Percentiles rank a stretch among this genome's conserved stretches.
Evolutionary conservation across 2,113 vertebrate species (phyloP).

Genomic region (Calidris pygmaea): DNA sequence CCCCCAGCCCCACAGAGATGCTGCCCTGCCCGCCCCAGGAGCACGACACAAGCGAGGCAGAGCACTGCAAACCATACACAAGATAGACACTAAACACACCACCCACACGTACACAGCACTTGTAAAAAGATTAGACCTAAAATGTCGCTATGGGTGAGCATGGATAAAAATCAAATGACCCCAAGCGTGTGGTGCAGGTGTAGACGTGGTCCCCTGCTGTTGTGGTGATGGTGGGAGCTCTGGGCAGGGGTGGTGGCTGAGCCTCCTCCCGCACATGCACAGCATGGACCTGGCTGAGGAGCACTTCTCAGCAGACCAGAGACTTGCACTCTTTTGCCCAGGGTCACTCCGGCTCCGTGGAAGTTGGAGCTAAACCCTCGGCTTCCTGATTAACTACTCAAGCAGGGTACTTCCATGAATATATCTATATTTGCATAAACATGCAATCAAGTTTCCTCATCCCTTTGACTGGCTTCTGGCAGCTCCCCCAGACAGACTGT

Average conservation of each 20-base stretch:
- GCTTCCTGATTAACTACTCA: constrained; percentile 1
- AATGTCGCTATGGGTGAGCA: not conserved
- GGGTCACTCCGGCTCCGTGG: not conserved
- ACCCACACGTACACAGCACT: not conserved
- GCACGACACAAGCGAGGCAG: not conserved
- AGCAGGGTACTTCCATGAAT: constrained; percentile 25
- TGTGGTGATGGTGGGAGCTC: not conserved
- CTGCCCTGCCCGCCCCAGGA: not conserved
- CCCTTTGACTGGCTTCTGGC: constrained; percentile 69
- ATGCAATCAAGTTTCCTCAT: constrained; percentile 63
- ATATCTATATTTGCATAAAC: constrained; percentile 65
- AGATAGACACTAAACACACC: not conserved
- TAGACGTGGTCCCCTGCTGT: not conserved
- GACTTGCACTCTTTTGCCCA: not conserved
- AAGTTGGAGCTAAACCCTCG: not conserved
- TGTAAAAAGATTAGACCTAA: not conserved
- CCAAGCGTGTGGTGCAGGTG: not conserved
- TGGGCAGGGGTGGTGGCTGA: not conserved
- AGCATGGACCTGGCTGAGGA: not conserved
- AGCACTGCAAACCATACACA: not conserved
- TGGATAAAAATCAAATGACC: constrained; percentile 44
- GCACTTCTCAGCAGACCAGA: not conserved
- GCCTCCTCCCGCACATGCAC: not conserved
- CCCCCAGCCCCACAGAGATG: not conserved
- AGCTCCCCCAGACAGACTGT: constrained; percentile 70